phyloP scores from a whole-genome alignment of 2,113 vertebrate species.

The Lasiurus cinereus region DNA sequence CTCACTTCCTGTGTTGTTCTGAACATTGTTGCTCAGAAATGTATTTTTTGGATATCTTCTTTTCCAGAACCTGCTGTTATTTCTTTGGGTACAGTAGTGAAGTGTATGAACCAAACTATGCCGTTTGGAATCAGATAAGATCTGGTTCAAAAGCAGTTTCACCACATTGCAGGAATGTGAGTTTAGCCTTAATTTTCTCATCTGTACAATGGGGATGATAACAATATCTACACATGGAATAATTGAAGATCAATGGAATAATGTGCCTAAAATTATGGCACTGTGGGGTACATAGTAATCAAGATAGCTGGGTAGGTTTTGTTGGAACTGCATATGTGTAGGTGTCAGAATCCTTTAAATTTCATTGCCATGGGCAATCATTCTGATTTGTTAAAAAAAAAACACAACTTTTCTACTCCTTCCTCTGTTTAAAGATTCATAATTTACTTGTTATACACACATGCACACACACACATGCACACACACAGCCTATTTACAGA shows the following conservation, averaged over 20 bases:
- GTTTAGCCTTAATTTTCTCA: slow-evolving; percentile 5
- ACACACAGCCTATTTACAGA: background rate
- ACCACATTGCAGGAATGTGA: background rate
- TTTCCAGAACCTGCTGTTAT: background rate
- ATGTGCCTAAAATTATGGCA: background rate
- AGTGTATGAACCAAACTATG: background rate
- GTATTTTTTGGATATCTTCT: background rate
- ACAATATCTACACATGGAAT: background rate
- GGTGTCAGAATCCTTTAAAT: background rate
- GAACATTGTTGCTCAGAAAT: background rate
- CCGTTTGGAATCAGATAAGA: background rate
- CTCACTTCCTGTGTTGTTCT: background rate
- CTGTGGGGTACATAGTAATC: background rate
- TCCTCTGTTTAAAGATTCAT: slow-evolving; percentile 51
- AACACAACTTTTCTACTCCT: background rate
- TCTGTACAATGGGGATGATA: background rate
- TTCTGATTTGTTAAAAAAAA: background rate
- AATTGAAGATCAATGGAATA: background rate
- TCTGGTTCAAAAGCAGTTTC: background rate
- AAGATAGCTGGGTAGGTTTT: background rate
- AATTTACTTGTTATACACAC: background rate
- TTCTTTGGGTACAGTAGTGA: background rate
- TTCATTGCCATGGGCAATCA: background rate
- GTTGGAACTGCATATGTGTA: background rate
- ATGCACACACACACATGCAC: background rate